Base-by-base conservation (phyloP, 2,888 invertebrate species). In the Fragum sueziense region DNA sequence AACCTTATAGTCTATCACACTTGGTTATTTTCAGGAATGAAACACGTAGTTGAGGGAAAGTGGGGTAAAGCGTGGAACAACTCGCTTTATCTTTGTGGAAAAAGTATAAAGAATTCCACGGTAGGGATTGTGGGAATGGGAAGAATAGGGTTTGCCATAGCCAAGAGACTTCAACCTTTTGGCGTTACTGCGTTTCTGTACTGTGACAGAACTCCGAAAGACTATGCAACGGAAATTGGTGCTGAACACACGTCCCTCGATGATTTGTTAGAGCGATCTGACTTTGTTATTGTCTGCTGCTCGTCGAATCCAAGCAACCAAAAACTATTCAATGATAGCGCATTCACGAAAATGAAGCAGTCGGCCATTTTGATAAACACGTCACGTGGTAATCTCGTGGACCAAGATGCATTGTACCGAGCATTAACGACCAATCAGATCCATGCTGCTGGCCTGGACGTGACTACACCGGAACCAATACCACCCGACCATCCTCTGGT, bases 71-170 rank as follows among this genome's bases (percentile, higher is more conserved):
- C 97, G 0, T 87, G 87, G 86, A 85, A 77, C 47, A 95, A 96
- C 0, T 97, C 97, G 0, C 94, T 96, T 78, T 98, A 97, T 96
- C 96, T 98, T 96, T 97, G 97, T 80, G 98, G 98, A 0, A 96
- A 95, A 25, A 96, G 96, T 0, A 93, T 99, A 0, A 95, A 95
- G 9, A 95, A 95, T n/a, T 95, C 97, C 1, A 96, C 96, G 0
- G 96, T 98, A 0, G 93, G 93, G 17, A 90, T 93, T 74, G 90
- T 93, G 27, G 93, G 93, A 6, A 76, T 93, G 41, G 93, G 93
- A 20, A 85, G 93, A 22, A 93, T 93, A 25, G 92, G 91, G 0
- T 95, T 95, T 87, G 96, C 96, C 79, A 96, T 97, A 14, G 97
- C 96, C 0, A 94, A 95, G 86, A 94, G 97, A 74, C 94, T 98